Evolutionary conservation across 1,140 invertebrate species (phyloP), one percentile per base, ranked within the genome.

Genomic region (Coboldia fuscipes): DNA sequence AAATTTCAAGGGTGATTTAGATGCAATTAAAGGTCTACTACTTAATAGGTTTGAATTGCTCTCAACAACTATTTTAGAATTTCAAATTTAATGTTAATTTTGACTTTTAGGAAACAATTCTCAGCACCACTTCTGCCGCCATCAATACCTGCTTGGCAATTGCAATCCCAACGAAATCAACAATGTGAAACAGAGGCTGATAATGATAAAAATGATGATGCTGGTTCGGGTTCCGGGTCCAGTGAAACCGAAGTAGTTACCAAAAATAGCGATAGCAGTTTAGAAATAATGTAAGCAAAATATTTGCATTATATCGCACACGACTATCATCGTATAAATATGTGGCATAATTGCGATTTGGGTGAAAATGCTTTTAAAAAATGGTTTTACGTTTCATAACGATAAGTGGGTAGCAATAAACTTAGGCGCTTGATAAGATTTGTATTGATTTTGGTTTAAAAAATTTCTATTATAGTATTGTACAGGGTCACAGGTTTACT

Each of bases 141-240:
- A 8, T 76, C 74, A 2, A 79, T 80, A 38, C 76, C 77, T 17
- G 62, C 72, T 8, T 82, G 76, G 76, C 76, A 80, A 49, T 57
- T 77, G 23, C 61, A 66, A n/a, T 63, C 63, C 5, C 40, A 49
- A 14, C 48, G 41, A 28, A 14, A 16, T 3, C 46, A 41, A 27
- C 41, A 41, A 14, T 41, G 39, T 27, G 41, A 38, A 28, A 45
- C 45, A 32, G 47, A 49, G 33, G 51, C 54, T 34, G 48, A 54
- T 33, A 54, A 46, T 22, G 30, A 32, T 21, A 32, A 32, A 19
- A 21, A 32, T 32, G 51, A 54, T 22, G 51, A 54, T 36, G 49
- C 45, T 33, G 53, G 57, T 36, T 67, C 64, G 3, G 68, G 66
- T 0, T 58, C 59, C 42, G 59, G 61, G 9, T 70, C 67, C 23